phyloP scores from a whole-genome alignment of 2,113 vertebrate genomes.

The Pholis gunnellus region DNA sequence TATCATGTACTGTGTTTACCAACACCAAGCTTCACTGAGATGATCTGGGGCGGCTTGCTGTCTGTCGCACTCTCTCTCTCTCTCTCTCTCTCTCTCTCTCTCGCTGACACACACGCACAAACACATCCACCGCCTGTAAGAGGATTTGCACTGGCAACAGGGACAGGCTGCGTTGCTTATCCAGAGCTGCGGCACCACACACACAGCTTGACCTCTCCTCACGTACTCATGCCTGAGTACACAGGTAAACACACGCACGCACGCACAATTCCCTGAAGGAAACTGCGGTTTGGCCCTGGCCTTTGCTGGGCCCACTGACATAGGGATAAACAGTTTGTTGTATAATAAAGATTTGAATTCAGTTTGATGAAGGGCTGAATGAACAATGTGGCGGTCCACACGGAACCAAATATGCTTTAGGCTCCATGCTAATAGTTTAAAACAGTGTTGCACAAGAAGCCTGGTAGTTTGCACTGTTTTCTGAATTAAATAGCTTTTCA shows the following conservation, averaged over 20 bases:
- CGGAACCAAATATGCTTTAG: constrained; percentile 2
- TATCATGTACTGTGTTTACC: constrained; percentile 77
- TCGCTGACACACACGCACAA: constrained; percentile 29
- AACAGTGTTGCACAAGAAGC: not conserved
- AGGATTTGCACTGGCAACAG: constrained; percentile 76
- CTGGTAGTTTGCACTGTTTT: not conserved
- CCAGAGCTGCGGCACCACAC: constrained; percentile 50
- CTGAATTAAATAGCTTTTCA: not conserved
- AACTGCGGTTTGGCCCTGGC: not conserved
- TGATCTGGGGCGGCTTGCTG: constrained; percentile 71
- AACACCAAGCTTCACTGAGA: constrained; percentile 71
- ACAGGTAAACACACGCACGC: constrained; percentile 1
- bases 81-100: not conserved
- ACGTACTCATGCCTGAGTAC: not conserved
- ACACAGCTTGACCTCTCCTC: not conserved
- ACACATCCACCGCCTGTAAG: constrained; percentile 59
- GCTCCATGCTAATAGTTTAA: not conserved
- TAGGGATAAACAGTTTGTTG: constrained; percentile 25
- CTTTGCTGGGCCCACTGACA: constrained; percentile 8
- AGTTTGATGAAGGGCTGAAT: constrained; percentile 30
- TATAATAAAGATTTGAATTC: constrained; percentile 30
- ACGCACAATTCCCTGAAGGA: constrained; percentile 19
- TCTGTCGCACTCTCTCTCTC: constrained; percentile 19
- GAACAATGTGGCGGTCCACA: constrained; percentile 13
- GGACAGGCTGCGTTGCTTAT: constrained; percentile 55